These are phyloP conservation scores for Ophion costatus DNA, from an alignment of 2,888 invertebrate genomes.

Conservation along the genomic window DNA sequence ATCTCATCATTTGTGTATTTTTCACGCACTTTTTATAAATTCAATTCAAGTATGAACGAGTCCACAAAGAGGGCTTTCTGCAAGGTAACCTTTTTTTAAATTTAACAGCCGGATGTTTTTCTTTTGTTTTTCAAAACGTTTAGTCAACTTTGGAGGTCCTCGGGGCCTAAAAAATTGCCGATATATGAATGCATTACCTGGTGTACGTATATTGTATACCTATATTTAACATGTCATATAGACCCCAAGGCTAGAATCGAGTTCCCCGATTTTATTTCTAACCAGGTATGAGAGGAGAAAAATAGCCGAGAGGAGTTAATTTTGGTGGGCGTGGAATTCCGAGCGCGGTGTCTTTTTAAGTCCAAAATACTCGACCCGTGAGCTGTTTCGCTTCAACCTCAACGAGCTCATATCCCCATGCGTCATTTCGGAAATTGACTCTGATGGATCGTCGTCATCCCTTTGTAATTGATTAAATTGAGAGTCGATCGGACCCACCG, in stretches of 20 bases:
- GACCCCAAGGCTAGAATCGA: conserved; percentile 30
- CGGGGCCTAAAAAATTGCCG: background rate
- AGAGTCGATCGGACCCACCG: conserved; percentile 39
- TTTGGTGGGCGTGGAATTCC: conserved; percentile 58
- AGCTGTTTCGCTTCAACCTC: background rate
- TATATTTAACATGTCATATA: conserved; percentile 9
- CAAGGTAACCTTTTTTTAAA: too few relatives aligned
- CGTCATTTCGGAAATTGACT: conserved; percentile 15
- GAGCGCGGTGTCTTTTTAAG: conserved; percentile 47
- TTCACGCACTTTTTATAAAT: too few relatives aligned
- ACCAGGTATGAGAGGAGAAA: conserved; percentile 43
- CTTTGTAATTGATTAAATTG: conserved; percentile 67
- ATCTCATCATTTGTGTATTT: too few relatives aligned
- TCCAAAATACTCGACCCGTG: conserved; percentile 25
- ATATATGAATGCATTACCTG: background rate
- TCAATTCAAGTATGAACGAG: too few relatives aligned
- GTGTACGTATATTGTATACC: background rate
- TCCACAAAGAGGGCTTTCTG: too few relatives aligned
- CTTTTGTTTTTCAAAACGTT: background rate
- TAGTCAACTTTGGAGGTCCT: background rate
- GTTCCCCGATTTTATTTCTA: conserved; percentile 61
- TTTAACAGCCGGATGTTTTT: background rate
- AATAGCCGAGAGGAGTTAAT: conserved; percentile 49
- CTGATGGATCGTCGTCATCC: conserved; percentile 67
- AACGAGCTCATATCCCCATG: conserved; percentile 28